Evolutionary conservation across 2,113 vertebrate species (phyloP).

Genomic region (Rhinopomastus cyanomelas): DNA sequence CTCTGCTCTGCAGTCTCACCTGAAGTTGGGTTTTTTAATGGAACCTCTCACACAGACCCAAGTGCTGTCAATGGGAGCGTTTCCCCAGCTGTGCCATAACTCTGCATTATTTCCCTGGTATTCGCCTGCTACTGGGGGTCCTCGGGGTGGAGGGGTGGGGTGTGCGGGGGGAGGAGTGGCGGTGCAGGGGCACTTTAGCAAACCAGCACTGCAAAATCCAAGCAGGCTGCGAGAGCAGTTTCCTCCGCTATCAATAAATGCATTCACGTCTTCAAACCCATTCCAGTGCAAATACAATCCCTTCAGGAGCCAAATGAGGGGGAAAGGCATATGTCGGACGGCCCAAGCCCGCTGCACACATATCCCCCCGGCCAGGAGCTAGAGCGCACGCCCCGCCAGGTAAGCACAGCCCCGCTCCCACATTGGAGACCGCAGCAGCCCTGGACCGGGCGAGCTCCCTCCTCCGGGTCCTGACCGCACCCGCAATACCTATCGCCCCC

Average conservation of each 20-base stretch:
- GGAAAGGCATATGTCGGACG: neutral
- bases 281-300: constrained; percentile 40
- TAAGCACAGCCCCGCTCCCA: neutral
- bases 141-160: neutral
- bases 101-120: neutral
- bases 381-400: neutral
- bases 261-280: constrained; percentile 14
- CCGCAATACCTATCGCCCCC: too few species aligned
- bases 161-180: too few species aligned
- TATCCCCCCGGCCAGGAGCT: neutral
- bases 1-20: neutral
- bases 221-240: neutral
- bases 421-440: neutral
- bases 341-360: neutral
- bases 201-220: constrained; percentile 27
- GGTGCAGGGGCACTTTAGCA: neutral
- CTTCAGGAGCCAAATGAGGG: neutral
- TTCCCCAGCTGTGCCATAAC: neutral
- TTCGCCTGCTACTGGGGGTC: neutral
- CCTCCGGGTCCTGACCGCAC: too few species aligned
- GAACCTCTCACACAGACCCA: neutral
- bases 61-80: neutral
- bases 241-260: constrained; percentile 22
- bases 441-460: too few species aligned
- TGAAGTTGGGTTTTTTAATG: neutral